Base-by-base conservation (phyloP, 2,888 invertebrate species). In the Mimachlamys varia region DNA sequence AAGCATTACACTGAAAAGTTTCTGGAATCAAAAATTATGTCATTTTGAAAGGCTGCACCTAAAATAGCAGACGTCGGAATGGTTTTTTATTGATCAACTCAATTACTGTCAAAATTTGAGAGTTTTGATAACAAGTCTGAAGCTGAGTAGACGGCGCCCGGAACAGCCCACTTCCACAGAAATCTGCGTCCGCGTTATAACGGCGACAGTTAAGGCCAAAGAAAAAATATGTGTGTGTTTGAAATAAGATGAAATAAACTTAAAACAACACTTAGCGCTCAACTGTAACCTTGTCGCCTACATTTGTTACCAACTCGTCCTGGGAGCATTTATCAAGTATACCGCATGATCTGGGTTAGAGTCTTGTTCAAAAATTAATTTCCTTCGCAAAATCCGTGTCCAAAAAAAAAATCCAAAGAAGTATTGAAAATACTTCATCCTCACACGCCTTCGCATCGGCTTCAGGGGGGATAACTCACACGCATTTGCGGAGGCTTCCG, bases 41-140 rank as follows among this genome's bases (percentile, higher is more conserved):
- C 33, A 33, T 19, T 76, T 76, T 76, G 27, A 76, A 33, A 76
- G 27, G 33, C 76, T 15, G 76, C 13, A 22, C 76, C 76, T 76
- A 76, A 76, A 76, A 76, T 76, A 76, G 76, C 33, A 76, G 76
- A 15, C 12, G 13, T 22, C 76, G 76, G 76, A 33, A 76, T 33
- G 33, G 27, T 12, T 76, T n/a, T 10, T 22, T 76, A 76, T 76
- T 22, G 76, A 76, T 76, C 76, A 76, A 15, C 27, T 33, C 33
- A 27, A 76, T 76, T 76, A 76, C 33, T 76, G 76, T 76, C 76
- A 76, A 27, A 27, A 27, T 76, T 27, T 33, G 33, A 76, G 76
- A 76, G 76, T 27, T 76, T 76, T 76, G 76, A 76, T 76, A 76
- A 76, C 76, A 76, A 76, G 76, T 10, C 33, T 76, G 76, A 76